A percentile compares a stretch with the other conserved stretches of the same genome.
These are phyloP conservation scores for Cinclus cinclus DNA, from an alignment of 2,113 vertebrate genomes.

Conservation along the genomic window DNA sequence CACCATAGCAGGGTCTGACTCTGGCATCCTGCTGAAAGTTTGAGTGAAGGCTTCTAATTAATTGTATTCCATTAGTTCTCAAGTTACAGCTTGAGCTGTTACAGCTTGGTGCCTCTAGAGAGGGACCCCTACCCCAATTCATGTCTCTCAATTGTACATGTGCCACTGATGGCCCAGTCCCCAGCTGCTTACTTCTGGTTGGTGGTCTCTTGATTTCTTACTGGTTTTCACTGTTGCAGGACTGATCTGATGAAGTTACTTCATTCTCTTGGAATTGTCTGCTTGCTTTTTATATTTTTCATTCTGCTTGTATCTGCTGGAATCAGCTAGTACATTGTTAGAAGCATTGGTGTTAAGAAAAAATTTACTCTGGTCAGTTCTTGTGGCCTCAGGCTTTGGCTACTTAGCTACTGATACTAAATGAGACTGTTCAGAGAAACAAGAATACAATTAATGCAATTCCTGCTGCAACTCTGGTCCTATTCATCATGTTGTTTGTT, in stretches of 20 bases:
- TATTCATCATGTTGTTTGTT: not conserved
- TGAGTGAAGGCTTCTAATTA: not conserved
- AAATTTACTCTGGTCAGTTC: not conserved
- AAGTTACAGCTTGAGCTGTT: not conserved
- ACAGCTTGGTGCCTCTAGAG: not conserved
- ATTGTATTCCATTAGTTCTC: not conserved
- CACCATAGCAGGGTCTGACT: not conserved
- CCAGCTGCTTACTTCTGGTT: not conserved
- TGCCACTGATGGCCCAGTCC: not conserved
- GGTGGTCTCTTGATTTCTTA: not conserved
- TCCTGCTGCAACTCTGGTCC: not conserved
- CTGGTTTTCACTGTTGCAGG: not conserved
- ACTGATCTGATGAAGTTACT: not conserved
- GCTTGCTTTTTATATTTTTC: not conserved
- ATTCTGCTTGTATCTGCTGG: not conserved
- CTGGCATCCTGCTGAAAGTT: not conserved
- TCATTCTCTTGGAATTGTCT: not conserved
- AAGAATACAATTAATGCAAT: not conserved
- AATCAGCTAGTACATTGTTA: not conserved
- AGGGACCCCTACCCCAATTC: not conserved
- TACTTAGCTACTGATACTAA: not conserved
- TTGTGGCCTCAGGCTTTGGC: not conserved
- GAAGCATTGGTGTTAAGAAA: not conserved
- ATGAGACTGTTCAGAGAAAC: not conserved
- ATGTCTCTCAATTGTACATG: rapidly evolving